phyloP scores from a whole-genome alignment of 2,113 vertebrate genomes.

The Dicentrarchus labrax region DNA sequence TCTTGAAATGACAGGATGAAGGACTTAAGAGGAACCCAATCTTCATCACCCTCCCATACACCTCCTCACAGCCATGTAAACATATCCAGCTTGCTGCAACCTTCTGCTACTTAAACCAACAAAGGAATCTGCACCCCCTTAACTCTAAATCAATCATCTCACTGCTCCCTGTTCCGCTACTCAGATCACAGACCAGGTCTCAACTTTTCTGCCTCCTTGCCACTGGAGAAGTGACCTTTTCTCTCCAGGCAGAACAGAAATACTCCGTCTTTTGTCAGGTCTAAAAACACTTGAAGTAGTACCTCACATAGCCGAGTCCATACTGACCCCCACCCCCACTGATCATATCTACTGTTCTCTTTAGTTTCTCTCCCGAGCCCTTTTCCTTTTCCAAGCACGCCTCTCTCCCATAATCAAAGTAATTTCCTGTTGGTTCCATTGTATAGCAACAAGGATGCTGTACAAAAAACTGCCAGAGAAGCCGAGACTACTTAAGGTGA shows the following conservation, averaged over 20 bases:
- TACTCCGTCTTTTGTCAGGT: neutral
- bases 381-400: slow-evolving; percentile 47
- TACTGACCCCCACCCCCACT: slow-evolving; percentile 10
- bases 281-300: slow-evolving; percentile 21
- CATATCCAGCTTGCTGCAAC: neutral
- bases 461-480: slow-evolving; percentile 12
- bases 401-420: slow-evolving; percentile 51
- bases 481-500: neutral
- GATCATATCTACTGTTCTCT: slow-evolving; percentile 41
- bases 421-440: slow-evolving; percentile 62
- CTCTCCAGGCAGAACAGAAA: neutral
- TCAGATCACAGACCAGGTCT: neutral
- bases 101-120: neutral
- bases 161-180: neutral
- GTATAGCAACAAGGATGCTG: slow-evolving; percentile 25
- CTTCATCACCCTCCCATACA: neutral
- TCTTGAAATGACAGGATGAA: neutral
- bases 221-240: neutral
- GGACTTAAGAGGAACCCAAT: neutral
- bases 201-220: slow-evolving; percentile 6
- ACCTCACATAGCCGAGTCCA: neutral
- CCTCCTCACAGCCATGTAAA: neutral
- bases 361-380: slow-evolving; percentile 15
- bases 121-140: neutral
- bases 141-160: neutral